Evolutionary conservation across 1,140 invertebrate species (phyloP).

Genomic region (Halictus rubicundus): DNA sequence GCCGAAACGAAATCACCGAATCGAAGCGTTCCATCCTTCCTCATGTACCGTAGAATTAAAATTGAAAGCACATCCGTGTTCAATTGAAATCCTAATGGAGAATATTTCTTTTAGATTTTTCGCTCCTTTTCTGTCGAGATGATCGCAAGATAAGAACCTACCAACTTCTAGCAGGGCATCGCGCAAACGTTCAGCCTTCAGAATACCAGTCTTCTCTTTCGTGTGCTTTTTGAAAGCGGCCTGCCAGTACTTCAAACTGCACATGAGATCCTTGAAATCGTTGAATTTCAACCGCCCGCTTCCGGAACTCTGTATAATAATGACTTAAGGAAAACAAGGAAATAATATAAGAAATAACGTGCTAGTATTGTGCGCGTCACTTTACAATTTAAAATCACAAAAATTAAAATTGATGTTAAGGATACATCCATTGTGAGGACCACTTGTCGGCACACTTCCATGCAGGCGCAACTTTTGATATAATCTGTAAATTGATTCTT

Average conservation of each 20-base stretch:
- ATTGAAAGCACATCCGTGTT: conserved; percentile 91
- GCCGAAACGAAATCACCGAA: conserved; percentile 96
- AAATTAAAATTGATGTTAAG: conserved; percentile 64
- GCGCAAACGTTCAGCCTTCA: conserved; percentile 91
- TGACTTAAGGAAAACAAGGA: conserved; percentile 43
- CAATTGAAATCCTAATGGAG: conserved; percentile 86
- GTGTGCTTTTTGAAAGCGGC: conserved; percentile 94
- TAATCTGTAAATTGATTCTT: conserved; percentile 84
- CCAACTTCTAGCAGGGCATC: conserved; percentile 92
- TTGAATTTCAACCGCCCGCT: conserved; percentile 90
- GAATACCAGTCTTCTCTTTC: conserved; percentile 93
- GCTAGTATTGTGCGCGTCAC: no score
- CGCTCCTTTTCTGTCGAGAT: background rate
- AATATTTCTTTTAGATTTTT: background rate
- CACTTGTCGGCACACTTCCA: conserved; percentile 95
- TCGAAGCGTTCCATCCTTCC: conserved; percentile 95
- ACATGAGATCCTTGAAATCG: conserved; percentile 96
- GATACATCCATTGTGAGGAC: conserved; percentile 93
- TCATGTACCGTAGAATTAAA: conserved; percentile 92
- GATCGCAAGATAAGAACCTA: conserved; percentile 60
- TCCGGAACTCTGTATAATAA: conserved; percentile 84
- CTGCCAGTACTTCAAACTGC: conserved; percentile 95
- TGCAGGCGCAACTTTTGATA: conserved; percentile 95
- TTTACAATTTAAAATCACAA: background rate
- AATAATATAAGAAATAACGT: background rate